Base-by-base conservation (phyloP, 2,888 invertebrate species). In the Hirtodrosophila histrioides region DNA sequence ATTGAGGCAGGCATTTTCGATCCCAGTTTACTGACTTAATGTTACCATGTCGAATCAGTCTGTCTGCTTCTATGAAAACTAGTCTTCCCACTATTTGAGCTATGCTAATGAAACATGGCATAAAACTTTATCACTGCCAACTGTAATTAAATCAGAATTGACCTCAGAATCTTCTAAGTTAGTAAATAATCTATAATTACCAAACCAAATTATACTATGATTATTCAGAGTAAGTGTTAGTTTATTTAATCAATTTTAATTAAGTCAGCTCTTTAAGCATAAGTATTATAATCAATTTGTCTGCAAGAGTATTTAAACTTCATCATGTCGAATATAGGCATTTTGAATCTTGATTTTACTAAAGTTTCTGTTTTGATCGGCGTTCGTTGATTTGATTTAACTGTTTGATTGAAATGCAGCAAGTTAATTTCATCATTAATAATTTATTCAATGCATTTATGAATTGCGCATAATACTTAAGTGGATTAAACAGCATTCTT, bases 371-470 rank as follows among this genome's bases (percentile, higher is more conserved):
- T 57, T 10, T 54, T 37, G 5, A 43, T 36, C 56, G 37, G 45
- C 33, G 41, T 54, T 56, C 43, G 11, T 27, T 24, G 37, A 24
- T 56, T 37, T 17, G 53, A 57, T 61, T 64, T 57, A 64, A 65
- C 44, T 46, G 43, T 71, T 56, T 62, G 57, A 73, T 84, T 79
- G 75, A 78, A 82, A 75, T 72, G 48, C 64, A 70, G 58, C 53
- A 24, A 49, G 62, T 43, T 27, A 60, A 84, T 84, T 84, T 79
- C 84, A 84, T 84, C 84, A 84, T 86, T 67, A 61, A 49, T 37
- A 48, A 53, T 69, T 53, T 39, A 71, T 66, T 70, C 40, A 60
- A 50, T 57, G 58, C 53, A 68, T 73, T 81, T 73, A 79, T 68
- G 48, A 65, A 67, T 66, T 58, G 48, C 55, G 58, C 54, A 71